Base-by-base conservation (phyloP, 37 sponge, comb jelly and placozoan genomes). In the Agelas oroides region DNA sequence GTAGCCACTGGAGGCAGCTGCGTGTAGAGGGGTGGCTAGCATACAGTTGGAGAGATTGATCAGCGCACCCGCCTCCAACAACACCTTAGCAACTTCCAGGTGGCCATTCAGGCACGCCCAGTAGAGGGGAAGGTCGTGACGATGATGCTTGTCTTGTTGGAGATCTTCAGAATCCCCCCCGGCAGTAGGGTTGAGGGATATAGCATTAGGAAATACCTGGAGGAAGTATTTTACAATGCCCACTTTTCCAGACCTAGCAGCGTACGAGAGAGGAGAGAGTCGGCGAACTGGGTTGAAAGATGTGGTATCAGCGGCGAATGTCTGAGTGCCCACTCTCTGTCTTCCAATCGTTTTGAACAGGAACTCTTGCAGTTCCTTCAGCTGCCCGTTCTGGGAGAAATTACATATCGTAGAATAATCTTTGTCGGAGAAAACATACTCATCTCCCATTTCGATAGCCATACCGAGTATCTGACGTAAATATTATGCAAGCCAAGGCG, bases 11-110 rank as follows among this genome's bases (percentile, higher is more conserved):
- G 84, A 87, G 1, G 88, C 71, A 24, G 95, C 95, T 39, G 80
- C 95, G 19, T 91, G 70, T 0, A 94, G 73, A n/a, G 95, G 91
- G 12, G 95, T 86, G 24, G 95, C 85, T 2, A 78, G 86, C 63
- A 88, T 91, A 59, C 73, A 79, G 16, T 91, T 94, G 25, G 91
- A 65, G 2, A 62, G 66, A 60, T 94, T 77, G 30, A 94, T 91
- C 24, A 24, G 11, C n/a, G 91, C 95, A 11, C 87, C 87, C 12
- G 60, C 55, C 19, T 28, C 19, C 52, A 96, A 11, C 68, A 96
- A 61, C 38, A 90, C 53, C 70, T 84, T 79, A 54, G 85, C 94
- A n/a, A 93, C 63, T 20, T 96, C 91, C 1, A 86, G 54, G 36
- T 82, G 82, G 5, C 88, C 89, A 52, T 88, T 88, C 14, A 88